phyloP scores from a whole-genome alignment of 2,113 vertebrate species.

The Peromyscus californicus region DNA sequence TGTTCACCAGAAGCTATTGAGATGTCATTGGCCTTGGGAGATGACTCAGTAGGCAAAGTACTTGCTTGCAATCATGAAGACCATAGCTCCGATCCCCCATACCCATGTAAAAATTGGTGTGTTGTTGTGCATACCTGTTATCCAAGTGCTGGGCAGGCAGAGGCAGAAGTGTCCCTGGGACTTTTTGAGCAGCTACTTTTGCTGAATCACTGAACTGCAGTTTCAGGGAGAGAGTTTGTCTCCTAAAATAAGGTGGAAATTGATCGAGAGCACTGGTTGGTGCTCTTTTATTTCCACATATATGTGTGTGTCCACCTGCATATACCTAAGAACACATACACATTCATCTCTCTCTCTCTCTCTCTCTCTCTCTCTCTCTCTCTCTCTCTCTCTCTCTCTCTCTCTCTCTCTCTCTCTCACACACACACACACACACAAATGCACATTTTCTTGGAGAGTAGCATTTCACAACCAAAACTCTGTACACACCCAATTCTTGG shows the following conservation, averaged over 20 bases:
- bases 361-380: too few relatives aligned
- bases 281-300: background rate
- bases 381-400: too few relatives aligned
- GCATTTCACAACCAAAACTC: background rate
- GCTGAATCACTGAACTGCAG: background rate
- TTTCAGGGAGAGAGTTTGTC: background rate
- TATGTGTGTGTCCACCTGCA: background rate
- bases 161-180: too few relatives aligned
- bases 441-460: background rate
- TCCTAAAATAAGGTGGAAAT: background rate
- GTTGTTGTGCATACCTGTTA: background rate
- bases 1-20: background rate
- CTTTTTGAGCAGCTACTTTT: background rate
- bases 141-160: background rate
- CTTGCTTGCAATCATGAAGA: background rate
- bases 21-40: background rate
- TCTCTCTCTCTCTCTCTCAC: too few relatives aligned
- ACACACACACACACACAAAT: background rate
- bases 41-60: background rate
- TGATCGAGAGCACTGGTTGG: background rate
- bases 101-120: background rate
- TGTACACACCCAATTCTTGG: background rate
- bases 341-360: too few relatives aligned
- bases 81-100: background rate
- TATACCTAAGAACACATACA: background rate